Conservation (phyloP, 1,140 invertebrate species). For the Druon quercuslanigerum region DNA sequence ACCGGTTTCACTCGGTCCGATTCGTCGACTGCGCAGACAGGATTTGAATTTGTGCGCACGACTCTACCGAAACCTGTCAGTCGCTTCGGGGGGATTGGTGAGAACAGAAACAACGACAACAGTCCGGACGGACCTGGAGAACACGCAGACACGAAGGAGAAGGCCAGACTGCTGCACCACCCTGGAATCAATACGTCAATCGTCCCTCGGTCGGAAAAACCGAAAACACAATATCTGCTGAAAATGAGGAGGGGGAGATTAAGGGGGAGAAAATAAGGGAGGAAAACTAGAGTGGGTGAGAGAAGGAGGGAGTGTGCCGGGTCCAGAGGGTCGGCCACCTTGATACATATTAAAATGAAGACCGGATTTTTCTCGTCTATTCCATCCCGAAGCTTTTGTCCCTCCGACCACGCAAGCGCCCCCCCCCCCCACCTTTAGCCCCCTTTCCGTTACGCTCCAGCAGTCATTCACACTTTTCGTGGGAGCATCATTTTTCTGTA, state of each 20-base stretch:
- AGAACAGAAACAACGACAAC: conserved; percentile 42
- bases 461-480: too few species aligned
- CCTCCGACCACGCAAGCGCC: too few species aligned
- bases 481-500: too few species aligned
- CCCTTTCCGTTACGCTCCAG: too few species aligned
- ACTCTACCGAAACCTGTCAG: not conserved
- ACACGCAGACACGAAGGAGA: conserved; percentile 61
- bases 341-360: not conserved
- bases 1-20: not conserved
- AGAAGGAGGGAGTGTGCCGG: not conserved
- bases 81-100: not conserved
- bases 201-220: conserved; percentile 53
- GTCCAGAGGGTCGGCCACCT: not conserved
- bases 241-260: conserved; percentile 36
- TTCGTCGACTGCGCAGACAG: not conserved
- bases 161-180: conserved; percentile 62
- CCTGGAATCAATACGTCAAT: conserved; percentile 68
- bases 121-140: conserved; percentile 60
- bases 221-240: conserved; percentile 50
- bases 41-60: too few species aligned
- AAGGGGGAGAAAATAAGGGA: conserved; percentile 16
- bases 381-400: too few species aligned
- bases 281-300: conserved; percentile 6
- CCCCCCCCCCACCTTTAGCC: too few species aligned
- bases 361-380: too few species aligned